Evolutionary conservation across 2,797 vertebrate species (phyloP).

Genomic region (Phrynocephalus forsythii): DNA sequence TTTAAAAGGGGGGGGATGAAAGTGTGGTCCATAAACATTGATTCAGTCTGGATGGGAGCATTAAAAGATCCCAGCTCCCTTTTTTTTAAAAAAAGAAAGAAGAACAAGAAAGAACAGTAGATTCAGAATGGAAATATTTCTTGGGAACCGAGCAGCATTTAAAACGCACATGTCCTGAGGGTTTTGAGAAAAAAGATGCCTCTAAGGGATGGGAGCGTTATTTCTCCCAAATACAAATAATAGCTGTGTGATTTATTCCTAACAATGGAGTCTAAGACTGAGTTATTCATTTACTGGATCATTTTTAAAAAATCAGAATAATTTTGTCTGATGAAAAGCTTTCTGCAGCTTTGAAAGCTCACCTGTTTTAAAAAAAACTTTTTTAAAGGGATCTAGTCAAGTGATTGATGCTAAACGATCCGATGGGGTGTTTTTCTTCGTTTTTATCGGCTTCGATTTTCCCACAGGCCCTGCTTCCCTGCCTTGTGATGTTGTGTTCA

Average conservation of each 20-base stretch:
- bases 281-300: too few relatives aligned
- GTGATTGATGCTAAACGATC: too few relatives aligned
- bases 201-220: background rate
- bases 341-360: too few relatives aligned
- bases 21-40: background rate
- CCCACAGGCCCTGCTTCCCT: background rate
- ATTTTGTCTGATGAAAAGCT: too few relatives aligned
- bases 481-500: background rate
- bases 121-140: background rate
- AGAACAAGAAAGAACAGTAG: background rate
- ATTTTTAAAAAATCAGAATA: too few relatives aligned
- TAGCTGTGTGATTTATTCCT: too few relatives aligned
- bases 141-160: background rate
- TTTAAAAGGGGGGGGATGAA: background rate
- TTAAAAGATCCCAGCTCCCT: background rate
- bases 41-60: background rate
- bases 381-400: too few relatives aligned
- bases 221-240: background rate
- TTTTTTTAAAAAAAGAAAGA: too few relatives aligned
- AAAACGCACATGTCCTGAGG: background rate
- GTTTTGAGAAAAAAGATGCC: background rate
- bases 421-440: background rate
- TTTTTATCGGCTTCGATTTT: constrained; percentile 3
- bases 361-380: too few relatives aligned
- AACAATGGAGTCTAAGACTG: too few relatives aligned